phyloP scores from a whole-genome alignment of 2,888 invertebrate species.

The Tuta absoluta region DNA sequence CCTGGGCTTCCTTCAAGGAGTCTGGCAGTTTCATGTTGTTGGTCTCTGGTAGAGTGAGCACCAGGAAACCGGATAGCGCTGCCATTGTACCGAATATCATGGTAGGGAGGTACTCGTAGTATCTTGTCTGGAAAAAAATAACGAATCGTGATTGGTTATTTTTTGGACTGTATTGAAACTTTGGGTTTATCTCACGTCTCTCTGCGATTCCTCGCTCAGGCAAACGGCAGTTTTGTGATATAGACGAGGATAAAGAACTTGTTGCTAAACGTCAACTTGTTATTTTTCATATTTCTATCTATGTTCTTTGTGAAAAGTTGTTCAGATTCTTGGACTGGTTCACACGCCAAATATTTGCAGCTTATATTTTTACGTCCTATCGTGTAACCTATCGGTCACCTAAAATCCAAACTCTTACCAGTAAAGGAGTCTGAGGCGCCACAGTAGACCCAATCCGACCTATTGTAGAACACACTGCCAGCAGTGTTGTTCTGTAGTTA shows the following conservation, averaged over 20 bases:
- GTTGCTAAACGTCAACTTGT: no score
- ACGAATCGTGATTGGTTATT: not conserved
- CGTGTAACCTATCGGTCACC: no score
- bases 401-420: slow-evolving; percentile 83
- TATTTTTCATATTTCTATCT: no score
- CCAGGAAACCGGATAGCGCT: slow-evolving; percentile 76
- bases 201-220: no score
- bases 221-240: no score
- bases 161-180: not conserved
- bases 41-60: slow-evolving; percentile 83
- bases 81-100: slow-evolving; percentile 82
- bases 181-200: no score
- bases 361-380: no score
- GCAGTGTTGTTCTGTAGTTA: slow-evolving; percentile 82
- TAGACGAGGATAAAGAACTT: no score
- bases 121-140: slow-evolving; percentile 59
- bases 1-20: slow-evolving; percentile 81
- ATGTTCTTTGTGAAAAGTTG: no score
- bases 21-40: slow-evolving; percentile 82
- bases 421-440: slow-evolving; percentile 84
- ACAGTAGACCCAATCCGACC: slow-evolving; percentile 85
- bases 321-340: no score
- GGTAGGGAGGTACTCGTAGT: slow-evolving; percentile 77
- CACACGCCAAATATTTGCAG: no score
- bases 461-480: slow-evolving; percentile 85